A percentile compares a stretch with the other conserved stretches of the same genome.
Conservation (phyloP, 2,888 invertebrate genomes). For the Hypolimnas misippus region DNA sequence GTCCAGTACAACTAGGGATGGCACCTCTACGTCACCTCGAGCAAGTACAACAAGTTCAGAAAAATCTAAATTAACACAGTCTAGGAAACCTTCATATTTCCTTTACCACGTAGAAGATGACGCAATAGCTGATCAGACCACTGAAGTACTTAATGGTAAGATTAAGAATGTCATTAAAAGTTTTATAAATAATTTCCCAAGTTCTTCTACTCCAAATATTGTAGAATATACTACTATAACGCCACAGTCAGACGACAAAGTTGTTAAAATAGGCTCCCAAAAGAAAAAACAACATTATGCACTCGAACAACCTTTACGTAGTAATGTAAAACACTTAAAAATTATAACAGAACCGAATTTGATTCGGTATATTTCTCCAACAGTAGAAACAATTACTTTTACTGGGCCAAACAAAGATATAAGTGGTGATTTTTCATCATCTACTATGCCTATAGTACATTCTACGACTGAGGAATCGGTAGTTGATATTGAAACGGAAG, state of each 20-base stretch:
- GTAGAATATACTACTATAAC: conserved; percentile 53
- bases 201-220: conserved; percentile 52
- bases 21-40: conserved; percentile 47
- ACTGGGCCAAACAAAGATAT: conserved; percentile 41
- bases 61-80: conserved; percentile 43
- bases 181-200: conserved; percentile 61
- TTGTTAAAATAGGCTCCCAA: conserved; percentile 71
- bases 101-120: conserved; percentile 71
- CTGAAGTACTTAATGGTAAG: conserved; percentile 70
- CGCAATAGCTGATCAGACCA: conserved; percentile 66
- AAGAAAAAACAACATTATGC: conserved; percentile 62
- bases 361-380: conserved; percentile 50
- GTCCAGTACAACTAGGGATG: conserved; percentile 46
- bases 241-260: conserved; percentile 58
- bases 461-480: conserved; percentile 53
- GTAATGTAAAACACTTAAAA: conserved; percentile 63
- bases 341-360: conserved; percentile 66
- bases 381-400: conserved; percentile 46
- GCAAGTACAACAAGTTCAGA: conserved; percentile 47
- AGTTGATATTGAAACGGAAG: conserved; percentile 29
- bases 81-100: conserved; percentile 65
- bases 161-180: conserved; percentile 72
- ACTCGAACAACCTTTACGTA: conserved; percentile 61
- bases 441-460: conserved; percentile 50
- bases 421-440: conserved; percentile 54